phyloP scores from a whole-genome alignment of 1,140 invertebrate species.

The Scaptomyza graminum region DNA sequence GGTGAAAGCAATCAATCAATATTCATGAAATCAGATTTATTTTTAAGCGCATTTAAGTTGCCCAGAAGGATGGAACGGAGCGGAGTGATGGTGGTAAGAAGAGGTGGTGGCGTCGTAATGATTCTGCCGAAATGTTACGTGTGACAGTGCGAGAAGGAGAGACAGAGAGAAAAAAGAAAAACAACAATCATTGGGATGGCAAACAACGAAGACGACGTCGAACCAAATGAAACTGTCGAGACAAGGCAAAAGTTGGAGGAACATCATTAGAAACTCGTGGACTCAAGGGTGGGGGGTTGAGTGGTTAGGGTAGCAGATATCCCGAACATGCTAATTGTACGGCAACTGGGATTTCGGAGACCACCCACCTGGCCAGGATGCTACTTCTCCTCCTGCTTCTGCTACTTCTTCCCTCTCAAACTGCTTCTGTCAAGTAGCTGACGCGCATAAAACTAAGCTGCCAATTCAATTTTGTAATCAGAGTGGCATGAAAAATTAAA shows the following conservation, averaged over 20 bases:
- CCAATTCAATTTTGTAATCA: conserved; percentile 81
- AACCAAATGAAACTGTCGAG: conserved; percentile 77
- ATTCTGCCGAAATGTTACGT: conserved; percentile 63
- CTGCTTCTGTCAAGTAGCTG: conserved; percentile 50
- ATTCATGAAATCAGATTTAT: conserved; percentile 83
- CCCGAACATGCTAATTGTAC: conserved; percentile 72
- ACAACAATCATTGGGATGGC: conserved; percentile 55
- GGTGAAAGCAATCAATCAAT: conserved; percentile 83
- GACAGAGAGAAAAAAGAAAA: conserved; percentile 38
- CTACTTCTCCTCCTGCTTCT: background rate
- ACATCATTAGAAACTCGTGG: conserved; percentile 74
- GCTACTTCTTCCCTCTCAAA: background rate
- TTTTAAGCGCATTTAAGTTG: conserved; percentile 82
- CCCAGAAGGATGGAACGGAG: conserved; percentile 17
- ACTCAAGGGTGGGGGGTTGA: conserved; percentile 8
- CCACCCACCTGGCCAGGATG: background rate
- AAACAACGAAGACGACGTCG: conserved; percentile 66
- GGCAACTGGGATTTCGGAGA: conserved; percentile 56
- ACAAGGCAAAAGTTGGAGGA: conserved; percentile 66
- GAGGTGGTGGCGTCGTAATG: conserved; percentile 43
- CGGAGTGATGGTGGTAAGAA: background rate
- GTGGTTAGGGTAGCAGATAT: conserved; percentile 8
- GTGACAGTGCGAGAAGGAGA: conserved; percentile 50
- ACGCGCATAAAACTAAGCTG: conserved; percentile 75
- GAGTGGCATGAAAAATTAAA: conserved; percentile 82